Base-by-base conservation (phyloP, 2,888 invertebrate genomes). In the Aphidoletes aphidimyza region DNA sequence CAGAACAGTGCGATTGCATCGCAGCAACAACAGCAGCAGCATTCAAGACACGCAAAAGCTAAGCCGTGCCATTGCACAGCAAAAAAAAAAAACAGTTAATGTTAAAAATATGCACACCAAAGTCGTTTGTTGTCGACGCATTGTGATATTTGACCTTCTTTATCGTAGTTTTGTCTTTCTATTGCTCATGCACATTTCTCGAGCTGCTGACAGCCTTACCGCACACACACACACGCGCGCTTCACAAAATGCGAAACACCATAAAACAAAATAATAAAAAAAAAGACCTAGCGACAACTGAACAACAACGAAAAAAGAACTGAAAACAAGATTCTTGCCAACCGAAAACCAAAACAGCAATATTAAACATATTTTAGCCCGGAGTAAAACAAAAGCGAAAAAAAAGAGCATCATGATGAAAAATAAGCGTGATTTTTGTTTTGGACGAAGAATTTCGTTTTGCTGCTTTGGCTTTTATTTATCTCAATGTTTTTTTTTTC, bases 101-200 rank as follows among this genome's bases (percentile, higher is more conserved):
- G 34, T 30, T 69, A 30, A 69, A 69, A 69, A 69, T 69, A 69
- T 69, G 69, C 69, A 69, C 69, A 54, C 54, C 54, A 69, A 69
- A 69, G 30, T 69, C 69, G 34, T 69, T 69, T 69, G 69, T 69
- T 69, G 69, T 69, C 69, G 69, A 69, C 69, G 69, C 69, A 69
- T 69, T 69, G 69, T 69, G 69, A 69, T 69, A 69, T 69, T 69
- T 69, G 69, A 69, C 69, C 69, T 69, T 69, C 69, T 69, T 69
- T 69, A 69, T 69, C 54, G 54, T 54, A 54, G 2, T 54, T 54
- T 54, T 26, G 54, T 54, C 69, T 69, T 69, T 69, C 69, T 69
- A 69, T 69, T 69, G 30, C 69, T 69, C 69, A 69, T 69, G 69
- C 34, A 69, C 69, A 30, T 54, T 54, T 54, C 26, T n/a, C 2